phyloP scores from a whole-genome alignment of 2,113 vertebrate genomes.

The Zosterops borbonicus region DNA sequence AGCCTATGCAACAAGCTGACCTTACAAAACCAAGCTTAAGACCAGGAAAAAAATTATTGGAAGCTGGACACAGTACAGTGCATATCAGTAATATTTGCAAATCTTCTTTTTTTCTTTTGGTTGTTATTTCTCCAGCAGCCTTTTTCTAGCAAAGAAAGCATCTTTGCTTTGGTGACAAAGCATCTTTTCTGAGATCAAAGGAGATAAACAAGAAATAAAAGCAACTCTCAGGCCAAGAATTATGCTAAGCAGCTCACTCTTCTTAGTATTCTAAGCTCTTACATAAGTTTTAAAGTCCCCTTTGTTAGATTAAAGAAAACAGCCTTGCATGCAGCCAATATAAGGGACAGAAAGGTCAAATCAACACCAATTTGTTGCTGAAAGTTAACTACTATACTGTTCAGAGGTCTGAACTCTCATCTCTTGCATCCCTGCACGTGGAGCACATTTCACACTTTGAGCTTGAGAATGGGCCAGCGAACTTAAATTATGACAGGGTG shows the following conservation, averaged over 20 bases:
- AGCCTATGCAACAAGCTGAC: background rate
- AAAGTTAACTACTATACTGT: background rate
- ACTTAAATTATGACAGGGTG: background rate
- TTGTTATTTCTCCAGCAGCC: background rate
- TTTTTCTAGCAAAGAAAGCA: background rate
- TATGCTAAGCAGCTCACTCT: slow-evolving; percentile 33
- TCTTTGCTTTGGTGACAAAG: background rate
- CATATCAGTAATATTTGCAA: background rate
- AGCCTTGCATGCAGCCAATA: background rate
- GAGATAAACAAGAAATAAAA: slow-evolving; percentile 15
- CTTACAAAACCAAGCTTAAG: background rate
- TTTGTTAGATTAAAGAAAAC: slow-evolving; percentile 12
- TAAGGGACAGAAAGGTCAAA: background rate
- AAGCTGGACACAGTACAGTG: background rate
- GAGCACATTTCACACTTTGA: background rate
- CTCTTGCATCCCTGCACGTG: background rate
- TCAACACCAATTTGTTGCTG: background rate
- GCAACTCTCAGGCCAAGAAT: slow-evolving; percentile 12
- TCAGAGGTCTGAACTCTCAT: background rate
- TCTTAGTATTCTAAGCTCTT: slow-evolving; percentile 5
- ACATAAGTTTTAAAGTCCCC: background rate
- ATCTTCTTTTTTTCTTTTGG: background rate
- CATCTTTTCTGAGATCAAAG: slow-evolving; percentile 10
- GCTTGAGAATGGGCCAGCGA: background rate
- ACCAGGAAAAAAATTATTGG: background rate